Percentiles rank a stretch among this genome's conserved stretches.
phyloP scores from a whole-genome alignment of 2,888 invertebrate species.

The Standfussiana lucernea region DNA sequence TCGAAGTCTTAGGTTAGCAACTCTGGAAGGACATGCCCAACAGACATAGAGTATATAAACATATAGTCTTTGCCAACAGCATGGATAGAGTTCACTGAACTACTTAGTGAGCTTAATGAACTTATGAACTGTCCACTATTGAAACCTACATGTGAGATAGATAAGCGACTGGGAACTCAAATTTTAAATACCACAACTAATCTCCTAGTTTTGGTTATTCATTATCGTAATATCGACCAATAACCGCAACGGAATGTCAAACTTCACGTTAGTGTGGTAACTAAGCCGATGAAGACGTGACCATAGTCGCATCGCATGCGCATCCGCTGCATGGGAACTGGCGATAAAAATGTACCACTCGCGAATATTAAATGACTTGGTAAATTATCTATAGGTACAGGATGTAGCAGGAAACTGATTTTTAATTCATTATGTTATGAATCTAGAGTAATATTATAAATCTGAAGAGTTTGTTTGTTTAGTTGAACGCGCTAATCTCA shows the following conservation, averaged over 20 bases:
- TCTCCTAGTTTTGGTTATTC: background rate
- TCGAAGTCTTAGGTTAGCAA: background rate
- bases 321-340: background rate
- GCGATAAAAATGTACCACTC: conserved; percentile 5
- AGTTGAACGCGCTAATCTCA: too few species aligned
- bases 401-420: background rate
- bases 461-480: too few species aligned
- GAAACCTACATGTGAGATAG: too few species aligned
- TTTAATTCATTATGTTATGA: background rate
- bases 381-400: background rate
- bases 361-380: background rate
- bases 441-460: too few species aligned
- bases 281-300: conserved; percentile 36
- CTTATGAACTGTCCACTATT: background rate
- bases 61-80: too few species aligned
- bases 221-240: background rate
- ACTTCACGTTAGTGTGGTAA: conserved; percentile 1
- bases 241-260: conserved; percentile 8
- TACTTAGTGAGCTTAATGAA: background rate
- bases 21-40: background rate
- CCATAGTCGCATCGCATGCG: conserved; percentile 31
- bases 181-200: background rate
- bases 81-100: background rate
- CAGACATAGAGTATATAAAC: too few species aligned
- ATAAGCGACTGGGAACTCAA: background rate